Conservation (phyloP, 2,113 vertebrate species). For the Lophochroa leadbeateri region DNA sequence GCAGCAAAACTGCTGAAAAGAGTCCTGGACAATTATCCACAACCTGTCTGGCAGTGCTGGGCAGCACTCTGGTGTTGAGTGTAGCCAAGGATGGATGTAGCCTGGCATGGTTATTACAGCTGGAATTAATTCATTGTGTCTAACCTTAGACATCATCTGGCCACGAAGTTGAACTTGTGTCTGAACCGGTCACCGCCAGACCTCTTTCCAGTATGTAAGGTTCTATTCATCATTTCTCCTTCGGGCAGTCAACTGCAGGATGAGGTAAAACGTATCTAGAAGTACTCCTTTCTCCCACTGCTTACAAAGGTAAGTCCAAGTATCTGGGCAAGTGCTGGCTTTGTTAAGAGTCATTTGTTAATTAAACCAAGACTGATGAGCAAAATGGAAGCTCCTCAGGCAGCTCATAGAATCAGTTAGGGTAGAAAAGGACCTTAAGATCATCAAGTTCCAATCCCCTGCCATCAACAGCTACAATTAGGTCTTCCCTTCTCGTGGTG, state of each 20-base stretch:
- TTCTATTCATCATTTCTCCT: neutral
- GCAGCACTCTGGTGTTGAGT: neutral
- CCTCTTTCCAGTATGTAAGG: neutral
- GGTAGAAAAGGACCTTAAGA: neutral
- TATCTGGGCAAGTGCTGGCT: rapidly evolving
- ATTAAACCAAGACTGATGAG: neutral
- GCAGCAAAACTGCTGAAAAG: neutral
- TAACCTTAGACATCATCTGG: neutral
- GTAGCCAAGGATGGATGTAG: rapidly evolving
- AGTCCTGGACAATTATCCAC: neutral
- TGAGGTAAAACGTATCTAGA: neutral
- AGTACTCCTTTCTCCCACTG: neutral
- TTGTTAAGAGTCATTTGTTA: neutral
- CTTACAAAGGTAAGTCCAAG: neutral
- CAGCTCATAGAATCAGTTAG: neutral
- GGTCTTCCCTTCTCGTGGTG: neutral
- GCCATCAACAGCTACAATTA: neutral
- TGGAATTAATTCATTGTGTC: neutral
- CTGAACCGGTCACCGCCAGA: neutral
- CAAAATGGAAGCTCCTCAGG: neutral
- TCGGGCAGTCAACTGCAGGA: neutral
- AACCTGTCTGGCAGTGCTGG: neutral
- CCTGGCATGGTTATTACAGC: neutral
- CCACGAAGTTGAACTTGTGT: neutral
- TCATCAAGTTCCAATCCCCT: neutral